Conservation (phyloP, 2,888 invertebrate genomes). For the Drosophila demipolita region DNA sequence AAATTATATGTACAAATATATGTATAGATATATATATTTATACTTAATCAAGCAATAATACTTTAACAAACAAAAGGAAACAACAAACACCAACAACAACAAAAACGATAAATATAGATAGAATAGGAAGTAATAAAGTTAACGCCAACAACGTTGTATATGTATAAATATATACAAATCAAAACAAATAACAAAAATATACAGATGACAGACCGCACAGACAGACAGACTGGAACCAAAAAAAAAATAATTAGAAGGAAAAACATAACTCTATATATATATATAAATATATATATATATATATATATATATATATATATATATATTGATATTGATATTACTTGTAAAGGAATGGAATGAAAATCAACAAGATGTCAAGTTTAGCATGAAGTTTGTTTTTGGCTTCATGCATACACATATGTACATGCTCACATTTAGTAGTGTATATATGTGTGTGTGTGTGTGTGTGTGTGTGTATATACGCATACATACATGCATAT, state of each 20-base stretch:
- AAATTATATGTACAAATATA: slow-evolving; percentile 8
- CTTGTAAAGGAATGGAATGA: slow-evolving; percentile 7
- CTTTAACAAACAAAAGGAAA: slow-evolving; percentile 34
- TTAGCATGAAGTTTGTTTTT: slow-evolving; percentile 46
- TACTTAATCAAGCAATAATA: slow-evolving; percentile 39
- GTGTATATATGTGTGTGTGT: slow-evolving; percentile 3
- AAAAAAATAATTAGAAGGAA: background rate
- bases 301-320: background rate
- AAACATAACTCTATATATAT: background rate
- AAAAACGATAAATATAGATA: slow-evolving; percentile 13
- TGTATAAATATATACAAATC: slow-evolving; percentile 12
- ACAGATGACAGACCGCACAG: slow-evolving; percentile 33
- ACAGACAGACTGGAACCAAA: slow-evolving; percentile 38
- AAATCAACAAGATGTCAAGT: slow-evolving; percentile 8
- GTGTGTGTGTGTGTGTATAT: slow-evolving; percentile 8
- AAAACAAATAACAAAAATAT: slow-evolving; percentile 7
- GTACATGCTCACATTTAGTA: slow-evolving; percentile 15
- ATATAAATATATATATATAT: background rate
- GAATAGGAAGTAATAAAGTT: slow-evolving; percentile 5
- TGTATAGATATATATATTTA: slow-evolving; percentile 18
- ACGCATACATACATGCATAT: slow-evolving; percentile 19
- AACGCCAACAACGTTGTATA: slow-evolving; percentile 35
- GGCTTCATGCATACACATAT: slow-evolving; percentile 28
- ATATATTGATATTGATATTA: background rate
- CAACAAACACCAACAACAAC: slow-evolving; percentile 27